Base-by-base conservation (phyloP, 2,888 invertebrate species). In the Hanleya hanleyi region DNA sequence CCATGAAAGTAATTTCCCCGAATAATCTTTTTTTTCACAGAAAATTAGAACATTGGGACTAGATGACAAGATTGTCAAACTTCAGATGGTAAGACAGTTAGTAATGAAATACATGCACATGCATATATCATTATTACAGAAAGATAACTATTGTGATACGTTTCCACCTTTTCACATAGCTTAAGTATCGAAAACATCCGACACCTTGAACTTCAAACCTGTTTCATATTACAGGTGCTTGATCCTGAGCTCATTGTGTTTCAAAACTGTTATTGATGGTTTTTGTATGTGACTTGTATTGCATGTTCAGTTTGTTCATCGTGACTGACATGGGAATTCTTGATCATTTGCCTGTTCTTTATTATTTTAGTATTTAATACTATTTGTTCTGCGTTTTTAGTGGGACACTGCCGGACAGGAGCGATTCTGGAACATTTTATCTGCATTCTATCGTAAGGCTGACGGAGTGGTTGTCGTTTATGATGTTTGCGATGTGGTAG, bases 371-470 rank as follows among this genome's bases (percentile, higher is more conserved):
- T n/a, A n/a, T n/a, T n/a, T n/a, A n/a, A n/a, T n/a, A 15, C 47
- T 41, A n/a, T 41, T 18, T 32, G 26, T 22, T 62, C 32, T 4
- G 22, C 26, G 22, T 37, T 35, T 35, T 32, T 29, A 64, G 64
- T 98, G 98, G 98, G 86, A 86, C 70, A 86, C 86, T n/a, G 86
- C 86, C 1, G 86, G 86, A 1, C 86, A 86, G 67, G 86, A 86
- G 67, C 66, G 85, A 26, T 86, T 86, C 68, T 93, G 98, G 87
- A 99, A 99, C 75, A 99, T 99, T 87, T 99, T 98, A 70, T 97
- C 98, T 91, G 99, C 98, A 92, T 96, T 64, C 29, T 64, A 37
- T 26, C 64, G 64, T 37, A 64, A 64, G 15, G 64, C 29, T 18
- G 64, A 64, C 38, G 64, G 64, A 2, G 64, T 64, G 4, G 38